phyloP scores from a whole-genome alignment of 2,797 vertebrate genomes.

The Sebastes hubbsi region DNA sequence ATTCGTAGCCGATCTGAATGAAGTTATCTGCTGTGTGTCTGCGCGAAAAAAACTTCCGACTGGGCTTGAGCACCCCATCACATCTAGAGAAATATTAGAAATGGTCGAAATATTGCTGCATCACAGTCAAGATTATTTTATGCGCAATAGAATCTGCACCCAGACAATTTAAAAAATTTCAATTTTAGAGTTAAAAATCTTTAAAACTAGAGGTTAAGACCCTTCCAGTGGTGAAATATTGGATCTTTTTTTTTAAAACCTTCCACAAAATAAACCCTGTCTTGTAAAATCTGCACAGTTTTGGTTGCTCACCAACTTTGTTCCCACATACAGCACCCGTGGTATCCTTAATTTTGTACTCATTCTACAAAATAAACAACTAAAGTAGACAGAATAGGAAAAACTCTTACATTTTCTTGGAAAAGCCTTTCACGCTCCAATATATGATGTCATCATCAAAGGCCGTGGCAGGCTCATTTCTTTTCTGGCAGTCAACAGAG shows the following conservation, averaged over 20 bases:
- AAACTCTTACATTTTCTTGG: neutral
- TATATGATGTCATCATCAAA: rapidly evolving
- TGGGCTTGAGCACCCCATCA: neutral
- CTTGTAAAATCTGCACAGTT: neutral
- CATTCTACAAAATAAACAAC: neutral
- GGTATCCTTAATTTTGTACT: neutral
- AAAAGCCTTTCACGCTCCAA: rapidly evolving
- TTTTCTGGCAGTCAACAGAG: rapidly evolving
- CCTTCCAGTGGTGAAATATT: too few species aligned
- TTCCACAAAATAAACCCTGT: neutral
- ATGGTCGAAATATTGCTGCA: neutral
- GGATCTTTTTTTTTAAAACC: neutral
- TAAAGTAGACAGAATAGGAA: neutral
- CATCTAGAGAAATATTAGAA: neutral
- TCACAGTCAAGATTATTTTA: neutral
- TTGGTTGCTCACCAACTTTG: neutral
- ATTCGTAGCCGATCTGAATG: neutral
- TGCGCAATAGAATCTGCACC: too few species aligned
- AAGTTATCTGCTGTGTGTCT: rapidly evolving
- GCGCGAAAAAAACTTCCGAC: rapidly evolving
- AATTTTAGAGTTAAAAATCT: too few species aligned
- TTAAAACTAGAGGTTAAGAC: too few species aligned
- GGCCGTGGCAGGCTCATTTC: rapidly evolving
- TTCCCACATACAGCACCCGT: too few species aligned
- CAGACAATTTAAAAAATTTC: too few species aligned